Evolutionary conservation across 2,113 vertebrate genomes (phyloP).

Genomic region (Phodopus roborovskii): DNA sequence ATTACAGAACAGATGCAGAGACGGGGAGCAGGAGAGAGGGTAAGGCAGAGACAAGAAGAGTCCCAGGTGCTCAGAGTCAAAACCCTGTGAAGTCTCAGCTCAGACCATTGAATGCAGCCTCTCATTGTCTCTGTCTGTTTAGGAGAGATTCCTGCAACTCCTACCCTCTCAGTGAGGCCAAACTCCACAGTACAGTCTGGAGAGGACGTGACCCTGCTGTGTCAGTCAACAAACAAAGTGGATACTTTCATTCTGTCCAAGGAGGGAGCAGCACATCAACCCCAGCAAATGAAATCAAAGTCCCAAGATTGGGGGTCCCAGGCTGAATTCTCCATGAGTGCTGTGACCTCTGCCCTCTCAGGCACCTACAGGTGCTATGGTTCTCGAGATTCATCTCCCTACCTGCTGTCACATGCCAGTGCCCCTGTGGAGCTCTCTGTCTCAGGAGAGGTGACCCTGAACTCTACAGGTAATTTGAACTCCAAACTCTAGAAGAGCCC

Average conservation of each 20-base stretch:
- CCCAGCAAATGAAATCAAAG: too few species aligned
- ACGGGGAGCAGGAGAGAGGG: background rate
- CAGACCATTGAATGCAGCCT: too few species aligned
- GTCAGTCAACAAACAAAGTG: too few species aligned
- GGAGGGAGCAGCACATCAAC: too few species aligned
- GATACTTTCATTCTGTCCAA: too few species aligned
- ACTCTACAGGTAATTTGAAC: background rate
- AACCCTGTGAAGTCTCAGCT: background rate
- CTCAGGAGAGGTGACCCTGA: background rate
- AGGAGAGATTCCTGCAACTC: background rate
- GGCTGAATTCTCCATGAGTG: background rate
- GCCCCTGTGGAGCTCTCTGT: background rate
- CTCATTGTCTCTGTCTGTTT: background rate
- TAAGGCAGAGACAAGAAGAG: background rate
- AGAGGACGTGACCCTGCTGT: too few species aligned
- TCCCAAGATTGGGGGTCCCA: too few species aligned
- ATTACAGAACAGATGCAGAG: background rate
- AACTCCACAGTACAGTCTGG: too few species aligned
- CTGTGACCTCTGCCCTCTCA: too few species aligned
- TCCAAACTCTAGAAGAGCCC: background rate
- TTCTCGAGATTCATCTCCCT: too few species aligned
- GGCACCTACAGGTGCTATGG: background rate
- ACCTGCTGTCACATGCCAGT: background rate
- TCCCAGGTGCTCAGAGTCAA: background rate
- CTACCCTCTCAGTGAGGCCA: too few species aligned